phyloP scores from a whole-genome alignment of 2,888 invertebrate species.

The Tiliacea citrago region DNA sequence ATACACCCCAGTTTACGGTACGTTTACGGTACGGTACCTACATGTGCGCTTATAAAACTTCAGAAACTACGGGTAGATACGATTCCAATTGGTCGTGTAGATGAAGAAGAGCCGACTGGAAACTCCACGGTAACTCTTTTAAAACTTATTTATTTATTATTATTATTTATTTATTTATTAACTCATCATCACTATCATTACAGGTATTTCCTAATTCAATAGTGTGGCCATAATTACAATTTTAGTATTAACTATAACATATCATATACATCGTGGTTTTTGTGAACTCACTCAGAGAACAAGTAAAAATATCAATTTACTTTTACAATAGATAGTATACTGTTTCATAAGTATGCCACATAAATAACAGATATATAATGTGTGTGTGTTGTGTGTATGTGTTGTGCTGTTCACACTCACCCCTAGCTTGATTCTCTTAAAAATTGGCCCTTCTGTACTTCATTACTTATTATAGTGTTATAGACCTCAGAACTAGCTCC shows the following conservation, averaged over 20 bases:
- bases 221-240: no score
- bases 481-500: conserved; percentile 24
- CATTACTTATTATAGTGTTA: neutral
- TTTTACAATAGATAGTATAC: neutral
- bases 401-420: neutral
- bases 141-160: no score
- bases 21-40: neutral
- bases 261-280: no score
- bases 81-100: neutral
- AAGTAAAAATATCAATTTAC: no score
- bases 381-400: neutral
- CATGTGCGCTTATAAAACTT: neutral
- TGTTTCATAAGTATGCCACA: neutral
- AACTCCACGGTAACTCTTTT: neutral
- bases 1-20: no score
- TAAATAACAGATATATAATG: neutral
- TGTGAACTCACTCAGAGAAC: no score
- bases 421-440: neutral
- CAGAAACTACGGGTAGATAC: neutral
- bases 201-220: no score
- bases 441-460: conserved; percentile 27
- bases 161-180: no score
- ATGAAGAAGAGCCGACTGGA: neutral
- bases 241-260: no score
- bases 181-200: no score